These are phyloP conservation scores for Eutolmus rufibarbis DNA, from an alignment of 2,888 invertebrate genomes.

Conservation along the genomic window DNA sequence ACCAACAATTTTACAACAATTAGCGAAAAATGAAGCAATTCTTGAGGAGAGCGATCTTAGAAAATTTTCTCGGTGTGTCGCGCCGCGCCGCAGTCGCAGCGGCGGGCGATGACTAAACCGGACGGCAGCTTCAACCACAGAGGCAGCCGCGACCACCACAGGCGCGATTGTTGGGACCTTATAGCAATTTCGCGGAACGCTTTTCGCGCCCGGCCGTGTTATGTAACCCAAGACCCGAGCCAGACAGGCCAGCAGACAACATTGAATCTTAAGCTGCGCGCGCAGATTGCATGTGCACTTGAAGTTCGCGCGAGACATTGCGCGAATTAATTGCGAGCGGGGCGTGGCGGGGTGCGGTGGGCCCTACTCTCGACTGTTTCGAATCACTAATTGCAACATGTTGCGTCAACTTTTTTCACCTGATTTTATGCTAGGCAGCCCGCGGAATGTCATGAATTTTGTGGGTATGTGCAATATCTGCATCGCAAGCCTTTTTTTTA, in stretches of 20 bases:
- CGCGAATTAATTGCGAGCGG: background rate
- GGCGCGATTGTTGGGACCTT: background rate
- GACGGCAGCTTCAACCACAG: background rate
- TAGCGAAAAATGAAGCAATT: background rate
- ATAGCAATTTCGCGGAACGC: conserved; percentile 23
- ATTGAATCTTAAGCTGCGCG: conserved; percentile 12
- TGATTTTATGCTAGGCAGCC: background rate
- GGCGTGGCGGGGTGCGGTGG: background rate
- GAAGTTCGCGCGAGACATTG: background rate
- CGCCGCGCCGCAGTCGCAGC: background rate
- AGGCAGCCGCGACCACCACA: background rate
- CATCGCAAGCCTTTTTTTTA: background rate
- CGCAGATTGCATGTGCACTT: conserved; percentile 7
- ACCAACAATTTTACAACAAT: background rate
- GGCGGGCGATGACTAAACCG: background rate
- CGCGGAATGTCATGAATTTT: background rate
- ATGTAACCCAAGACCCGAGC: background rate
- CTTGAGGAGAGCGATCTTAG: background rate
- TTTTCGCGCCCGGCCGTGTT: conserved; percentile 1
- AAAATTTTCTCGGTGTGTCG: background rate
- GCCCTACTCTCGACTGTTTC: background rate
- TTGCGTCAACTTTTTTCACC: conserved; percentile 15
- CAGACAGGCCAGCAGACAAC: conserved; percentile 35
- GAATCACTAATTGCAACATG: conserved; percentile 23
- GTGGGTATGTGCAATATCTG: background rate